Evolutionary conservation across 64 coral and sea anemone genomes (phyloP).

Genomic region (Orbicella faveolata): DNA sequence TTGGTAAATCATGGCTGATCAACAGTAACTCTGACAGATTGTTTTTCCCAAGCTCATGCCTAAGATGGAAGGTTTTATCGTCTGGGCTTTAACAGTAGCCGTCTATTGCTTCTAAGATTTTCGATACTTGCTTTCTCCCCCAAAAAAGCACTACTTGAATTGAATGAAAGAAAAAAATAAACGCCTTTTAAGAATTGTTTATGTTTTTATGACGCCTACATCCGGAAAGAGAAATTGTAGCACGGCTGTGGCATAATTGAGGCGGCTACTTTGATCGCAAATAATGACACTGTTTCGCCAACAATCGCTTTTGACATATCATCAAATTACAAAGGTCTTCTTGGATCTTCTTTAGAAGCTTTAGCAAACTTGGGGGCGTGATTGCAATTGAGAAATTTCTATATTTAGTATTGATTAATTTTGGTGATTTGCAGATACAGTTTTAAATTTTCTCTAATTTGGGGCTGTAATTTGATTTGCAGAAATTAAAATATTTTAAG

Average conservation of each 20-base stretch:
- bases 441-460: not conserved
- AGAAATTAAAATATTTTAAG: not conserved
- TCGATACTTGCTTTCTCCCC: not conserved
- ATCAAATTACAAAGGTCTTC: not conserved
- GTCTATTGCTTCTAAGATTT: not conserved
- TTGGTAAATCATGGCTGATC: not conserved
- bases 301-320: not conserved
- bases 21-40: not conserved
- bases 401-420: not conserved
- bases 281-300: not conserved
- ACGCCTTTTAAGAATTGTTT: not conserved
- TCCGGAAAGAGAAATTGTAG: not conserved
- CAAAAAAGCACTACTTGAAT: not conserved
- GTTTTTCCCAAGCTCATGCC: not conserved
- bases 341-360: not conserved
- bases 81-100: not conserved
- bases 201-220: not conserved
- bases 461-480: not conserved
- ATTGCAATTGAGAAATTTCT: not conserved
- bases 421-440: not conserved
- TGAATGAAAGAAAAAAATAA: not conserved
- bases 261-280: constrained; percentile 4
- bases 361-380: not conserved
- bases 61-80: not conserved
- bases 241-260: not conserved